Percentiles rank a stretch among this genome's conserved stretches.
phyloP scores from a whole-genome alignment of 2,113 vertebrate genomes.

The Callospermophilus lateralis region DNA sequence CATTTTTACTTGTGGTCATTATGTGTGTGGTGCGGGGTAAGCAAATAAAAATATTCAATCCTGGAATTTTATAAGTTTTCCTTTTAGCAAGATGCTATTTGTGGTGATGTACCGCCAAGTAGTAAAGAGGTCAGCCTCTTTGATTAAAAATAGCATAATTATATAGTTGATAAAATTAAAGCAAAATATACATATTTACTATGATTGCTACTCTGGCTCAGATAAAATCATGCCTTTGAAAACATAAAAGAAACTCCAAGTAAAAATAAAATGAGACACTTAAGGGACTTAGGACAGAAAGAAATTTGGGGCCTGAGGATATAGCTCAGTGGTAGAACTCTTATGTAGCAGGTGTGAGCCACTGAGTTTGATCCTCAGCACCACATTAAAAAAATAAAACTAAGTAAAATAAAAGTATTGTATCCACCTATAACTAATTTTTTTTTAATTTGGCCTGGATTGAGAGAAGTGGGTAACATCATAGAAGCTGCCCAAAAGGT shows the following conservation, averaged over 20 bases:
- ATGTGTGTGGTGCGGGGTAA: not conserved
- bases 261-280: constrained; percentile 47
- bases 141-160: constrained; percentile 64
- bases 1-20: constrained; percentile 56
- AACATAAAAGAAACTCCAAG: constrained; percentile 57
- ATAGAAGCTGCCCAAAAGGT: not conserved
- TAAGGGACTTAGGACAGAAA: not conserved
- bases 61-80: constrained; percentile 44
- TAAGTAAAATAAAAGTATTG: no score
- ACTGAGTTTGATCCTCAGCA: no score
- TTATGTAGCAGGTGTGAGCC: no score
- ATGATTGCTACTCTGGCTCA: constrained; percentile 5
- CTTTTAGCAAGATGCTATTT: constrained; percentile 58
- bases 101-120: not conserved
- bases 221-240: constrained; percentile 62
- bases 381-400: no score
- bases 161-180: constrained; percentile 18
- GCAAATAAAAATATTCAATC: constrained; percentile 63
- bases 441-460: not conserved
- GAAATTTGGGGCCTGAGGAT: not conserved
- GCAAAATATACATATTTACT: constrained; percentile 34
- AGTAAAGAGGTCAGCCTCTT: not conserved
- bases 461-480: not conserved
- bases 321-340: no score
- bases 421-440: no score